Base-by-base conservation (phyloP, 92 coral and sea anemone species). In the Chrysogorgia sp. region DNA sequence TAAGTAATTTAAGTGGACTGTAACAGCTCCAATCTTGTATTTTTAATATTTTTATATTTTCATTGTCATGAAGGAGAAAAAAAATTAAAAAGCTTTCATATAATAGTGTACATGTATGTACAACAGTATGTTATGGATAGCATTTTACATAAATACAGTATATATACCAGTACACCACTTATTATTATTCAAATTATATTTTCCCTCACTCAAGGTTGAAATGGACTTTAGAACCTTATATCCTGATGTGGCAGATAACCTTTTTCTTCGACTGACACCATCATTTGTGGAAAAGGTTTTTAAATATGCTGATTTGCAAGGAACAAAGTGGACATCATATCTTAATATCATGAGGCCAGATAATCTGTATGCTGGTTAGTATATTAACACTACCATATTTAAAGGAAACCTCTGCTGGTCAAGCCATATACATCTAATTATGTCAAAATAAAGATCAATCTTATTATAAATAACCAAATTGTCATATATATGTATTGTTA, bases 201-300 rank as follows among this genome's bases (percentile, higher is more conserved):
- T 24, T 19, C n/a, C 10, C 34, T 15, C n/a, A n/a, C 32, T 1
- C 30, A 1, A 67, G 75, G 58, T 67, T 67, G 75, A 67, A 67
- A 67, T 67, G 58, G 57, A 67, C 25, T 67, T 67, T 49, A 40
- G 35, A 28, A 40, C 26, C 20, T 29, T 67, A 15, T 67, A 67
- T 67, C 75, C 75, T 32, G 75, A 67, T 67, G 75, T 67, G 28
- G 75, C 75, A 40, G 75, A 67, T 21, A 67, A 67, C 34, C 58
- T 67, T 5, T 67, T 67, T 43, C 55, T 67, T 9, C 56, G 75
- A 13, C 32, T 67, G 57, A 37, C 48, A 67, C 75, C 75, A 7
- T 17, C 57, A 19, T 40, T 67, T 17, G 75, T 67, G 15, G 56
- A 67, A 40, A 67, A 40, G 75, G 22, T 67, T 24, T n/a, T 67